phyloP scores from a whole-genome alignment of 2,797 vertebrate species.

The Thunnus albacares region DNA sequence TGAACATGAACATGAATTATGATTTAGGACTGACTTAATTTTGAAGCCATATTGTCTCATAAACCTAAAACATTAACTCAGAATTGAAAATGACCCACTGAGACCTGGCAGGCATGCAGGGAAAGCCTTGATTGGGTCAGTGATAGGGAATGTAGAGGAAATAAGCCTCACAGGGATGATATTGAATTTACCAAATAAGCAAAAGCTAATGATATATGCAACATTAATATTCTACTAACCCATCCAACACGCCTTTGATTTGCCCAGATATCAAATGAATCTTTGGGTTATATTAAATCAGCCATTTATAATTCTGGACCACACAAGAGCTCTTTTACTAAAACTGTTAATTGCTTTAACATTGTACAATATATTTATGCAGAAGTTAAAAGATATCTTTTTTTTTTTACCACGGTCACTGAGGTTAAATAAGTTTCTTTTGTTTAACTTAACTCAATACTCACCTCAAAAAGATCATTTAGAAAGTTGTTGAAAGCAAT shows the following conservation, averaged over 20 bases:
- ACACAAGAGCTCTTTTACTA: slow-evolving; percentile 11
- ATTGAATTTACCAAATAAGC: slow-evolving; percentile 39
- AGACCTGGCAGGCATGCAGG: slow-evolving; percentile 8
- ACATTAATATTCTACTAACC: slow-evolving; percentile 55
- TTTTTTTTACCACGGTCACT: slow-evolving; percentile 23
- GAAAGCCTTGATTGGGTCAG: slow-evolving; percentile 30
- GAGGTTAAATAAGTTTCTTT: slow-evolving; percentile 54
- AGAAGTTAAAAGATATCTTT: not conserved
- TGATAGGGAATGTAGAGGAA: not conserved
- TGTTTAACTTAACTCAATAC: slow-evolving; percentile 57
- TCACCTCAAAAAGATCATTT: slow-evolving; percentile 58
- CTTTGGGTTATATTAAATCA: slow-evolving; percentile 47
- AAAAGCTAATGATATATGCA: slow-evolving; percentile 49
- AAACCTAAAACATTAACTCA: slow-evolving; percentile 3
- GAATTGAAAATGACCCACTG: slow-evolving; percentile 22
- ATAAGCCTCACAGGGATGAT: slow-evolving; percentile 7
- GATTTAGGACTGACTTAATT: not conserved
- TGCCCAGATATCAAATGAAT: slow-evolving; percentile 38
- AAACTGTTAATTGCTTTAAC: slow-evolving; percentile 48
- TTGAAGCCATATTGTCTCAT: not conserved
- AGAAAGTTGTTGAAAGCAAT: slow-evolving; percentile 35
- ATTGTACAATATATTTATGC: slow-evolving; percentile 32
- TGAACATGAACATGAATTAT: not conserved
- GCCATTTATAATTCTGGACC: slow-evolving; percentile 40
- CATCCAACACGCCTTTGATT: slow-evolving; percentile 50